phyloP scores from a whole-genome alignment of 2,888 invertebrate species.

The Aradus depressus region DNA sequence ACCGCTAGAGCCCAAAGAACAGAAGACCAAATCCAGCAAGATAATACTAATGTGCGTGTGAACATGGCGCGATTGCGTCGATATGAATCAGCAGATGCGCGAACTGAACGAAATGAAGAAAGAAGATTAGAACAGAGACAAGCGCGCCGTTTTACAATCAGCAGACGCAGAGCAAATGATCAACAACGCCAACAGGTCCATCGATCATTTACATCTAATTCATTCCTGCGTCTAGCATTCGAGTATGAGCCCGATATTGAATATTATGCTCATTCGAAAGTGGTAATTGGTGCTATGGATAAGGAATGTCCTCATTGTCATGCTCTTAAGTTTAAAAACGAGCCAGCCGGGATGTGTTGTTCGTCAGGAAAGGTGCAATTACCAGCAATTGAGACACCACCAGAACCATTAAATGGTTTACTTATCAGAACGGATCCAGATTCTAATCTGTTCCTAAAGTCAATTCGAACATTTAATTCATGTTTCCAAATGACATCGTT shows the following conservation, averaged over 20 bases:
- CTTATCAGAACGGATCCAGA: constrained; percentile 29
- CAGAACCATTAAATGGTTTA: constrained; percentile 29
- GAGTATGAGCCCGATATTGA: constrained; percentile 32
- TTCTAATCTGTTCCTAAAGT: constrained; percentile 31
- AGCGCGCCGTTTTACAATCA: constrained; percentile 27
- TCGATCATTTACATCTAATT: constrained; percentile 31
- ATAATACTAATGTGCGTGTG: no score
- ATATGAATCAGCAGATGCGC: no score
- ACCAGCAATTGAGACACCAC: constrained; percentile 28
- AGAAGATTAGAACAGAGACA: background rate
- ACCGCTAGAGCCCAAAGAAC: no score
- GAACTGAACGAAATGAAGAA: no score
- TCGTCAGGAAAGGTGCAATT: constrained; percentile 28
- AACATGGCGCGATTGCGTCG: no score
- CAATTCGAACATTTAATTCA: constrained; percentile 31
- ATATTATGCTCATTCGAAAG: constrained; percentile 31
- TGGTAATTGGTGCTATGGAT: constrained; percentile 20
- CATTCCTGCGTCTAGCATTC: constrained; percentile 31
- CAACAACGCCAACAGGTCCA: constrained; percentile 28
- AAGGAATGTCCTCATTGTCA: constrained; percentile 27
- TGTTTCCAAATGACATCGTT: constrained; percentile 30
- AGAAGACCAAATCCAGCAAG: no score
- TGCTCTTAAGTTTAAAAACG: constrained; percentile 31
- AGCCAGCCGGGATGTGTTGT: constrained; percentile 30
- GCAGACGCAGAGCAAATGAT: constrained; percentile 29